Base-by-base conservation (phyloP, 2,888 invertebrate genomes). In the Meteorus cinctellus region DNA sequence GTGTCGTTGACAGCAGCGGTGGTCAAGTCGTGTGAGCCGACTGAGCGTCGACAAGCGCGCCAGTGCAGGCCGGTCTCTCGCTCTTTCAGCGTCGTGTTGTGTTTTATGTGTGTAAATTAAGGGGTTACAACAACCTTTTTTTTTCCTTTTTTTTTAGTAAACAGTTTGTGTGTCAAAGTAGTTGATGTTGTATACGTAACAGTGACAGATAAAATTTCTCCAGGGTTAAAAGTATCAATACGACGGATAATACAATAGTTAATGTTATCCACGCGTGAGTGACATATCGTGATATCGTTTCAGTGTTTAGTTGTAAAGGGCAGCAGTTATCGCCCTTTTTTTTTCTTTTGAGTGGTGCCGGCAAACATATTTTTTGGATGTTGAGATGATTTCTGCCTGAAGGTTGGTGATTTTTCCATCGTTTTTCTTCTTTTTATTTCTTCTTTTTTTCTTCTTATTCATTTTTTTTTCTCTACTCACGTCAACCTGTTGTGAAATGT, bases 31-130 rank as follows among this genome's bases (percentile, higher is more conserved):
- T 78, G 76, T 76, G 79, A 78, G 75, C 75, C 77, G 78, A 78
- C 76, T 76, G 79, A 78, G 75, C 75, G 79, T 72, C 67, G 77
- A 80, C 66, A 69, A 66, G 72, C 74, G 76, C 63, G 66, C 48
- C 85, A 85, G 85, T 86, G 77, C 80, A 81, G 84, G 84, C 84
- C 86, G 86, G 84, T 82, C 80, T 81, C 76, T 85, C 83, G 82
- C 79, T 81, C 82, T 71, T 81, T 62, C 78, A 79, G 81, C 77
- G 79, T 84, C 81, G 83, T 66, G 27, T 66, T 66, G 55, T 72
- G 24, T 24, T 5, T 72, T 10, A n/a, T 4, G 16, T 19, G 55
- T 24, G 24, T 12, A 10, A 27, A 67, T 29, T 68, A 24, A 19
- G 19, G 27, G 16, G 48, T 68, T 19, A 27, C 19, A 10, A 29